Evolutionary conservation across 1,140 invertebrate genomes (phyloP).

Genomic region (Coelopa frigida): DNA sequence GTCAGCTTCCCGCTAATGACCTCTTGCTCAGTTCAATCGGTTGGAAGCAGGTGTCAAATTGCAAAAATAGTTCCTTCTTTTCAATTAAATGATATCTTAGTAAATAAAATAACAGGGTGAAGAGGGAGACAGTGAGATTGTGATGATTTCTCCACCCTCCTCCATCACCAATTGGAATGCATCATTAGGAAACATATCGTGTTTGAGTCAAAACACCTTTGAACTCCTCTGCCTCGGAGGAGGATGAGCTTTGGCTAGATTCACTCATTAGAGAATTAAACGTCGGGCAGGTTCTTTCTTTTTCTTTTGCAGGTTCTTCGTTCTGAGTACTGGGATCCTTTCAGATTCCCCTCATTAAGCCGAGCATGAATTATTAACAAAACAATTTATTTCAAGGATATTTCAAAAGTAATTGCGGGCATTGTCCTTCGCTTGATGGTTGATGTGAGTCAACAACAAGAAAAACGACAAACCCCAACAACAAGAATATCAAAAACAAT

Average conservation of each 20-base stretch:
- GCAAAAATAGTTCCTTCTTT: too few relatives aligned
- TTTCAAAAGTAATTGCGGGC: not conserved
- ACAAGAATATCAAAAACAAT: slow-evolving; percentile 1
- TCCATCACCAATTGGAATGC: not conserved
- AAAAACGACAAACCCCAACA: not conserved
- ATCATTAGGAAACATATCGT: not conserved
- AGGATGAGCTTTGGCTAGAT: not conserved
- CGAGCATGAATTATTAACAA: slow-evolving; percentile 9
- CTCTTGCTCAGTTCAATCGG: too few relatives aligned
- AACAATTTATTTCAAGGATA: slow-evolving; percentile 12
- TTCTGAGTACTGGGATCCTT: not conserved
- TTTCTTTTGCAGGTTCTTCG: not conserved
- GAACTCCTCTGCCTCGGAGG: slow-evolving; percentile 6
- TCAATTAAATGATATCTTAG: too few relatives aligned
- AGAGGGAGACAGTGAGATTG: too few relatives aligned
- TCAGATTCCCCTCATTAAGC: slow-evolving; percentile 8
- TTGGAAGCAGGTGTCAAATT: too few relatives aligned
- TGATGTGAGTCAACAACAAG: not conserved
- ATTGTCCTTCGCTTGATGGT: not conserved
- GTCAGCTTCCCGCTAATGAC: too few relatives aligned
- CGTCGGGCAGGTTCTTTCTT: not conserved
- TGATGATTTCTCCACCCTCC: too few relatives aligned
- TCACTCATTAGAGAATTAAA: slow-evolving; percentile 8
- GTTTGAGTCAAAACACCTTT: slow-evolving; percentile 1
- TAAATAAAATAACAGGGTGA: too few relatives aligned